Evolutionary conservation across 2,113 vertebrate species (phyloP), one percentile per base, ranked within the genome.

Genomic region (Neoarius graeffei): DNA sequence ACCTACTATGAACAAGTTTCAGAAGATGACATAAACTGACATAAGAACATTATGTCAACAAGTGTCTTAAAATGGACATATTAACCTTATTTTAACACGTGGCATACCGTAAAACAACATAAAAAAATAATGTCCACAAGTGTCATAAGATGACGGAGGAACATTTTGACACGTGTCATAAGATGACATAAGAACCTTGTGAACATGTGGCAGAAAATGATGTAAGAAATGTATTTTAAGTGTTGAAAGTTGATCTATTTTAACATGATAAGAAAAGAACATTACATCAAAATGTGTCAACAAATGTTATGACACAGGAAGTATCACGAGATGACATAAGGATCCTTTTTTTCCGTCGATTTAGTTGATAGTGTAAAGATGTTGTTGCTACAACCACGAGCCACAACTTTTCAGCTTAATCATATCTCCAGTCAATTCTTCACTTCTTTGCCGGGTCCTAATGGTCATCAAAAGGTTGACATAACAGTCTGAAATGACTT

Each of bases 401-500:
- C 48, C 7, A 42, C 42, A 42, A 42, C 25, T 76, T 25, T 2
- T 76, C 42, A 76, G 9, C 42, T 1, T 50, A 50, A 23, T 27
- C 6, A 56, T 56, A 1, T 20, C 35, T 74, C 48, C 4, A 25
- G 11, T 52, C 19, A 50, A 50, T 77, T 15, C 74, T 25, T 77
- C 25, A 35, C 10, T 13, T 6, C 50, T 60, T 60, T 30, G 1
- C 14, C 57, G 57, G n/a, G 80, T 81, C 57, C 17, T 62, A 42
- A 81, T 14, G 15, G 19, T 7, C 23, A 81, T 42, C 20, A 42
- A 11, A 81, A 30, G 79, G 30, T 81, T 35, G 30, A 35, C 30
- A 62, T 81, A 48, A 87, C 67, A 13, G 10, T 48, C 60, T 74
- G 30, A 67, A 87, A 57, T 74, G 62, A 8, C 9, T 85, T 77